Percentiles rank a stretch among this genome's conserved stretches.
phyloP scores from a whole-genome alignment of 2,888 invertebrate species.

The Timema podura region DNA sequence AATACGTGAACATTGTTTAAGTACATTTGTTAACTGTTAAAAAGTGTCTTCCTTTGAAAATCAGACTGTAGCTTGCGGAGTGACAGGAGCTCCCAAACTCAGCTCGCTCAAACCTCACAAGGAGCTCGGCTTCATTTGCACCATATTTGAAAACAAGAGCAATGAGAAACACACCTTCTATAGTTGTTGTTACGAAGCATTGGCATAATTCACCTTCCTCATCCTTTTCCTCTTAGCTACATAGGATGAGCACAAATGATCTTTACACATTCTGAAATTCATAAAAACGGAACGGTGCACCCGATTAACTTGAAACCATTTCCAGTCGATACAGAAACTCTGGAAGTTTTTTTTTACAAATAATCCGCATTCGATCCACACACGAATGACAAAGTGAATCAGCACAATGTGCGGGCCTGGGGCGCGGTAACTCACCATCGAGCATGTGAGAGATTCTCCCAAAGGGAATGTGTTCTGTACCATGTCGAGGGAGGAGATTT shows the following conservation, averaged over 20 bases:
- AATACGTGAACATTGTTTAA: too few species aligned
- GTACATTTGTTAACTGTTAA: too few species aligned
- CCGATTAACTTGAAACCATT: background rate
- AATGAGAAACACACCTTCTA: too few species aligned
- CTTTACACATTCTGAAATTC: background rate
- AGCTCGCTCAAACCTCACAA: too few species aligned
- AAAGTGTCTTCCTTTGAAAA: too few species aligned
- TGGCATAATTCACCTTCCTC: too few species aligned
- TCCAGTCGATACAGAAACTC: background rate
- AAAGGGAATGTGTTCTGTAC: constrained; percentile 10
- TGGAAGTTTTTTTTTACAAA: constrained; percentile 3
- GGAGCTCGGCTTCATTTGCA: too few species aligned
- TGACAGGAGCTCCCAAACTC: too few species aligned
- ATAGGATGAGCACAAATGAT: background rate
- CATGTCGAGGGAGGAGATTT: constrained; percentile 8
- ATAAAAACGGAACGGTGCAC: background rate
- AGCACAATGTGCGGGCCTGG: background rate
- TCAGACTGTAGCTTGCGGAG: too few species aligned
- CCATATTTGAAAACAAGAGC: too few species aligned
- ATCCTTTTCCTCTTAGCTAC: too few species aligned
- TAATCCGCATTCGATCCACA: background rate
- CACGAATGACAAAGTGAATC: background rate
- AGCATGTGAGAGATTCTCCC: background rate
- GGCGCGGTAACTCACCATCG: background rate
- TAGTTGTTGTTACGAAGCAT: too few species aligned